Evolutionary conservation across 2,797 vertebrate genomes (phyloP), one percentile per base, ranked within the genome.

Genomic region (Pterois miles): DNA sequence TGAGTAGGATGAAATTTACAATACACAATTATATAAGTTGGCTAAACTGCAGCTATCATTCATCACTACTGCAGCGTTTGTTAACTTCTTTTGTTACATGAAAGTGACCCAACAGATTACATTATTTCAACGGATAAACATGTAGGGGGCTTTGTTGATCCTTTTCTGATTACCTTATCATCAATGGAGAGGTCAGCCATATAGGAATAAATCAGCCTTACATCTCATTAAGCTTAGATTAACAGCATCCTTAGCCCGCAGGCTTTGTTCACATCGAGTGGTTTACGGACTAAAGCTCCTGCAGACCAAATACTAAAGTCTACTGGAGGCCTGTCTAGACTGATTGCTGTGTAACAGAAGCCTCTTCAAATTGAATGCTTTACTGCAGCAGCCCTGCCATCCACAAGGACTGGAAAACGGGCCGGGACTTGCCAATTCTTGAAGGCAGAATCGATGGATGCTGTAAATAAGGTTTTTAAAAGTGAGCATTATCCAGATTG

Each of bases 381-480:
- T 86, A 91, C 82, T 89, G 88, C 88, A 76, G 85, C 63, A 31
- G 70, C 65, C 60, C 62, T 54, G 78, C 80, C 74, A 73, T 86
- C 83, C 69, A 76, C 76, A 76, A 84, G 71, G 80, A 77, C 80
- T 48, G 73, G 84, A 82, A 43, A 90, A 76, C 5, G 18, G 81
- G 73, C 54, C 53, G 6, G 65, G 73, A 78, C 79, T 71, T 87
- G 91, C 90, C 91, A 92, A 73, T 90, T 92, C 87, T 88, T 85
- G 87, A 87, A 83, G 81, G 88, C 58, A 76, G 80, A 90, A 94
- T 94, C 91, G 86, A 95, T 95, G 85, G 78, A 77, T 56, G 88
- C 85, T 83, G 87, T 92, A 93, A 93, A 91, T 91, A 92, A 91
- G 81, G 85, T 90, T 94, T 92, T 92, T 88, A 86, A 89, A 91